Conservation (phyloP, 2,888 invertebrate genomes). For the Ophonus ardosiacus region DNA sequence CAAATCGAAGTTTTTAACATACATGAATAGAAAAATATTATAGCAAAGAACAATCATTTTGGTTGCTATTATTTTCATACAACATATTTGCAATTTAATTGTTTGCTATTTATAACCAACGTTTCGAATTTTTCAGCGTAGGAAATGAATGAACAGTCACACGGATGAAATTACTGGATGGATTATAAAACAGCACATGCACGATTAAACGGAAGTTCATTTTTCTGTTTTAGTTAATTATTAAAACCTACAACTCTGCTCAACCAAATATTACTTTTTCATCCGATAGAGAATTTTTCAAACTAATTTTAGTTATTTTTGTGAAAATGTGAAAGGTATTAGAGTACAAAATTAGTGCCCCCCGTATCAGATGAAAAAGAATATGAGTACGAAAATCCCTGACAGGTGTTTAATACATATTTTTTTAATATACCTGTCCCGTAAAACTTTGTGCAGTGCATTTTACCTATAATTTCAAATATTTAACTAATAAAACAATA, state of each 20-base stretch:
- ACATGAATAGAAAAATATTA: slow-evolving; percentile 18
- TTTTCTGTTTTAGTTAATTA: slow-evolving; percentile 21
- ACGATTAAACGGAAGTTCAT: slow-evolving; percentile 33
- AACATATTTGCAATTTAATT: slow-evolving; percentile 41
- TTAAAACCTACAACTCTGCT: slow-evolving; percentile 6
- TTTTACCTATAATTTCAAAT: too few relatives aligned
- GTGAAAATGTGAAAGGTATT: too few relatives aligned
- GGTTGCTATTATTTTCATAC: slow-evolving; percentile 45
- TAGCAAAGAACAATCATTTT: slow-evolving; percentile 33
- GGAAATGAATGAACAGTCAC: slow-evolving; percentile 19
- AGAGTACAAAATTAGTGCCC: too few relatives aligned
- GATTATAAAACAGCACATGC: slow-evolving; percentile 24
- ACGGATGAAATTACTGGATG: slow-evolving; percentile 1
- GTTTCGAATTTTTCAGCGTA: slow-evolving; percentile 5
- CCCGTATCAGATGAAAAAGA: too few relatives aligned
- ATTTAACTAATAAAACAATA: too few relatives aligned
- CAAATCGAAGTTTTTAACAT: slow-evolving; percentile 24
- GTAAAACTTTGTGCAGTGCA: too few relatives aligned
- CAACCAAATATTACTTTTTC: slow-evolving; percentile 6
- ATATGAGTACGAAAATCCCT: too few relatives aligned
- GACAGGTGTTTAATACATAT: too few relatives aligned
- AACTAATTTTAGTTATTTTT: too few relatives aligned
- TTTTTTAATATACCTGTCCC: too few relatives aligned
- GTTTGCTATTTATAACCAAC: slow-evolving; percentile 36
- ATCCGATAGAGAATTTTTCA: background rate